Evolutionary conservation across 2,113 vertebrate genomes (phyloP), one percentile per base, ranked within the genome.

Genomic region (Ammospiza nelsoni): DNA sequence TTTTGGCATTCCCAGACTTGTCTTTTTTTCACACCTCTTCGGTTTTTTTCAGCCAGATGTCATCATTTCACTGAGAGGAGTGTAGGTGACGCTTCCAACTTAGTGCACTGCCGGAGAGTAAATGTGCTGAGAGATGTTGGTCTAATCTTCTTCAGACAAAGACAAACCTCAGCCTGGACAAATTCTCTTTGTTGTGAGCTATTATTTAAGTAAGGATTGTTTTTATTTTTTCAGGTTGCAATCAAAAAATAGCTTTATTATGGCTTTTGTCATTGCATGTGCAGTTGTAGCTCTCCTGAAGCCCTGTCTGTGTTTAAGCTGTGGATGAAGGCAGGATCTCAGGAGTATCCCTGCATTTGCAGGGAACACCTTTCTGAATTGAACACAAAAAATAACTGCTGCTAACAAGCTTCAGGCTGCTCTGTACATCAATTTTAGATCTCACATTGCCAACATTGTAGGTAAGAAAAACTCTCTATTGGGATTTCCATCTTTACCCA

Each of bases 91-190:
- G 80, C 25, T 72, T 92, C 69, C 76, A 73, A 5, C 31, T 80
- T 62, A 16, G 14, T 41, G n/a, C 13, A 1, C 43, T 86, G 37
- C n/a, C n/a, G 88, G 48, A 37, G 33, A 11, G 17, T 33, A 66
- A 69, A 69, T n/a, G 25, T 12, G 48, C 49, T 66, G 2, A 0
- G 43, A 55, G 23, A 7, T 31, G 10, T 24, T 41, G 24, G 0
- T 31, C 65, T 76, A 14, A 31, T 41, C n/a, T 62, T 15, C 72
- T 92, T 72, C 31, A 49, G 63, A 5, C 11, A 35, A 9, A 83
- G 9, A 44, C 66, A 31, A 11, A 19, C 12, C 16, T n/a, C 20
- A 58, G 24, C 15, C 22, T 78, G 37, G 10, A 7, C 3, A 57
- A 48, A 49, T 57, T 39, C 1, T 77, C 74, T 69, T 48, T 13